These are phyloP conservation scores for Zosterops lateralis DNA, from an alignment of 2,113 vertebrate species.

Conservation along the genomic window DNA sequence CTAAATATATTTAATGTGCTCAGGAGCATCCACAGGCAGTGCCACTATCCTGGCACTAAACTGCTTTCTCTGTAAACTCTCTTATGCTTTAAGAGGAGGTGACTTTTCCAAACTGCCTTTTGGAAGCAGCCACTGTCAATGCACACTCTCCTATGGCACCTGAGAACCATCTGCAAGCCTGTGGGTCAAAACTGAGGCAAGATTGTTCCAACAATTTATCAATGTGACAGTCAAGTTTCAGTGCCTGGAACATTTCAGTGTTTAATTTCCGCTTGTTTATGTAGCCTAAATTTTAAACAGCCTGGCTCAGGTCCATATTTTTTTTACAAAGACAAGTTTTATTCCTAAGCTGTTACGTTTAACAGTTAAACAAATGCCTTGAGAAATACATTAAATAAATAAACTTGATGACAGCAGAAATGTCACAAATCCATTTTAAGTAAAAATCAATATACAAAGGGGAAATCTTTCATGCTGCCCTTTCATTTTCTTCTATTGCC, in stretches of 20 bases:
- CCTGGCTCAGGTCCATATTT: not conserved
- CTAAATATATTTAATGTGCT: not conserved
- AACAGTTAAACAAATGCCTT: not conserved
- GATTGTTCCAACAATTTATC: not conserved
- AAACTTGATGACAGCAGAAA: not conserved
- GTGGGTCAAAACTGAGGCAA: not conserved
- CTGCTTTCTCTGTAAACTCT: not conserved
- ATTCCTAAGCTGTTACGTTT: not conserved
- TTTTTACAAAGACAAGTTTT: not conserved
- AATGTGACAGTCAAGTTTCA: not conserved
- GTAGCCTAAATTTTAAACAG: not conserved
- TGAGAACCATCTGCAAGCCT: not conserved
- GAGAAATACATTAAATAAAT: constrained; percentile 1
- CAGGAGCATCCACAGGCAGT: not conserved
- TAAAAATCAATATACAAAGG: not conserved
- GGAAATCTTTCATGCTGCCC: not conserved
- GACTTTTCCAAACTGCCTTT: not conserved
- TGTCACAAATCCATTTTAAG: not conserved
- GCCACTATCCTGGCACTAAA: not conserved
- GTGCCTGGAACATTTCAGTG: not conserved
- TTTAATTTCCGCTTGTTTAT: not conserved
- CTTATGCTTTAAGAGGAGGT: not conserved
- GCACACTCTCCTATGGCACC: not conserved
- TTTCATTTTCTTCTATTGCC: not conserved
- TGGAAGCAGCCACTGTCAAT: not conserved